A percentile compares a stretch with the other conserved stretches of the same genome.
These are phyloP conservation scores for Acanthiza pusilla DNA, from an alignment of 2,797 vertebrate genomes.

Conservation along the genomic window DNA sequence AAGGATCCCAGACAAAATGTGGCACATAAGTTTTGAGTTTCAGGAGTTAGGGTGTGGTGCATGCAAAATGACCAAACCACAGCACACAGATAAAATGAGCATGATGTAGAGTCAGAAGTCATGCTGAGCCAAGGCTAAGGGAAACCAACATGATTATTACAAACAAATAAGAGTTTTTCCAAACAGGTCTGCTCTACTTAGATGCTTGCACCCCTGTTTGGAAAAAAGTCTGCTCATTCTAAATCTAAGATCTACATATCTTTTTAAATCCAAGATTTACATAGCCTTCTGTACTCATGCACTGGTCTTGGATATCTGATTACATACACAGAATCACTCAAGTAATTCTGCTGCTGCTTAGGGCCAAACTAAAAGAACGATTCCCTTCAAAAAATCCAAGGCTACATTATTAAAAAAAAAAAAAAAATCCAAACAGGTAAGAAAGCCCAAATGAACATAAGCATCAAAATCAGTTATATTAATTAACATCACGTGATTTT, in stretches of 20 bases:
- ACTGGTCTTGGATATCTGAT: not conserved
- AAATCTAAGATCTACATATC: not conserved
- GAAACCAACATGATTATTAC: not conserved
- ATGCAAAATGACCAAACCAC: not conserved
- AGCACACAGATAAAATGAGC: not conserved
- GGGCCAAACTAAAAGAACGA: not conserved
- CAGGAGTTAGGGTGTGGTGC: not conserved
- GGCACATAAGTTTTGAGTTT: not conserved
- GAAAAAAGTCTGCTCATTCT: not conserved
- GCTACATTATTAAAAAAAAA: not conserved
- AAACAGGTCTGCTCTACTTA: not conserved
- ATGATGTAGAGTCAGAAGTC: not conserved
- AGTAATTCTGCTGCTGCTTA: not conserved
- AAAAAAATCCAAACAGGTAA: not conserved
- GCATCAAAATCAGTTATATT: not conserved
- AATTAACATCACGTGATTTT: not conserved
- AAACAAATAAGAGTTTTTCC: not conserved
- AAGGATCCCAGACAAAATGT: not conserved
- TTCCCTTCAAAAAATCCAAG: accelerated
- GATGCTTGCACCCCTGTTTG: not conserved
- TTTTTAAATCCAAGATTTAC: not conserved
- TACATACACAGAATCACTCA: not conserved
- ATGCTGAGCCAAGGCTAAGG: not conserved
- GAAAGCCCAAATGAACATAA: not conserved
- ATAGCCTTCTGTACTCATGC: not conserved